Conservation (phyloP, 1,140 invertebrate genomes). For the Dendroctonus ponderosae region DNA sequence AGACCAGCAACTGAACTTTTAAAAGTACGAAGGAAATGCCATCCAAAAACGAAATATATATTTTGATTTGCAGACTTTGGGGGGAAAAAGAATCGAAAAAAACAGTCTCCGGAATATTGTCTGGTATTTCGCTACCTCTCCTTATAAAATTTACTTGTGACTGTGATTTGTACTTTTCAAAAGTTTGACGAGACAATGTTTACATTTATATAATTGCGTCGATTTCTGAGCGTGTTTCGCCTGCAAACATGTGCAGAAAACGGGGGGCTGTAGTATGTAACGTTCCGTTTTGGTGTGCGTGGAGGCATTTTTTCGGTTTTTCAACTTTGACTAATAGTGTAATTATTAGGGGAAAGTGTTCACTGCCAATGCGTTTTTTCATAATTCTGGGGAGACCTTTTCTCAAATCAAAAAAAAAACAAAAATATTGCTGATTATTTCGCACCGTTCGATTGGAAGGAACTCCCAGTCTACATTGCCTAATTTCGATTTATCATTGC, state of each 20-base stretch:
- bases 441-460: not conserved
- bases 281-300: too few relatives aligned
- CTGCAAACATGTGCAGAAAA: constrained; percentile 38
- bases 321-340: constrained; percentile 4
- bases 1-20: constrained; percentile 33
- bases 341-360: constrained; percentile 12
- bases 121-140: constrained; percentile 6
- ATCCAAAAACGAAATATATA: constrained; percentile 32
- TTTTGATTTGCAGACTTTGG: not conserved
- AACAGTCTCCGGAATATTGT: not conserved
- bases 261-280: too few relatives aligned
- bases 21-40: constrained; percentile 44
- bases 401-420: not conserved
- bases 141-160: constrained; percentile 20
- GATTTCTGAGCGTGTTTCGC: constrained; percentile 40
- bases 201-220: constrained; percentile 35
- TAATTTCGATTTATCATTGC: constrained; percentile 8
- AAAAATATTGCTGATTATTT: not conserved
- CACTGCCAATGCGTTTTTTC: constrained; percentile 24
- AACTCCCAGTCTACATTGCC: too few relatives aligned
- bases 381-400: not conserved
- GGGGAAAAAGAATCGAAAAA: not conserved
- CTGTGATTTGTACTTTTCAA: constrained; percentile 43
- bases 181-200: constrained; percentile 36
- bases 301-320: not conserved